Evolutionary conservation across 1,140 invertebrate genomes (phyloP).

Genomic region (Xylocopa sonorina): DNA sequence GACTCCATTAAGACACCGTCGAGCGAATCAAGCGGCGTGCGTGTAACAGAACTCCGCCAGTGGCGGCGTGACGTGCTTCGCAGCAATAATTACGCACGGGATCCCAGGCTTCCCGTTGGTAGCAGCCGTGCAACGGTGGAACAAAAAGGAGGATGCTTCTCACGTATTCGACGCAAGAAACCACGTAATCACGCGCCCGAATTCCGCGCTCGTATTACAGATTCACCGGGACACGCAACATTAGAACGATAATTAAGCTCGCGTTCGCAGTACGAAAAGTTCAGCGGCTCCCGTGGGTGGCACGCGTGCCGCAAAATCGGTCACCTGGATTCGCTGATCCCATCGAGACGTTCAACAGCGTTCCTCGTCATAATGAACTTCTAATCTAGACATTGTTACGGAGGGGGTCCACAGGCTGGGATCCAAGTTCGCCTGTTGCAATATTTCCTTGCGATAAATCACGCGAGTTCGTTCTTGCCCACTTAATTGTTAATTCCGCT

Average conservation of each 20-base stretch:
- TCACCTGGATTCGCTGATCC: constrained; percentile 6
- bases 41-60: neutral
- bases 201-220: neutral
- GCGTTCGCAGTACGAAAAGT: neutral
- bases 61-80: neutral
- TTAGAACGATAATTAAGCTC: constrained; percentile 14
- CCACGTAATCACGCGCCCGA: neutral
- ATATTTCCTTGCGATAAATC: neutral
- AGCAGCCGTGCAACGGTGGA: too few relatives aligned
- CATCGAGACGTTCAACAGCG: neutral
- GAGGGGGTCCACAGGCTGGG: neutral
- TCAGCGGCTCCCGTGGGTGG: neutral
- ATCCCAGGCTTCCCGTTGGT: neutral
- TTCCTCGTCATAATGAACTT: neutral
- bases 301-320: neutral
- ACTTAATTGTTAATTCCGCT: neutral
- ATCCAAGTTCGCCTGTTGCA: neutral
- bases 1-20: neutral
- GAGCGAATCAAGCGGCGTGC: neutral
- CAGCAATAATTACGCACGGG: constrained; percentile 18
- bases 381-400: neutral
- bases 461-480: neutral
- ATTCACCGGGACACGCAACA: neutral
- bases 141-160: constrained; percentile 7
- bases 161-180: constrained; percentile 5